Conservation (phyloP, 2,888 invertebrate genomes). For the Cyrtodaria siliqua region DNA sequence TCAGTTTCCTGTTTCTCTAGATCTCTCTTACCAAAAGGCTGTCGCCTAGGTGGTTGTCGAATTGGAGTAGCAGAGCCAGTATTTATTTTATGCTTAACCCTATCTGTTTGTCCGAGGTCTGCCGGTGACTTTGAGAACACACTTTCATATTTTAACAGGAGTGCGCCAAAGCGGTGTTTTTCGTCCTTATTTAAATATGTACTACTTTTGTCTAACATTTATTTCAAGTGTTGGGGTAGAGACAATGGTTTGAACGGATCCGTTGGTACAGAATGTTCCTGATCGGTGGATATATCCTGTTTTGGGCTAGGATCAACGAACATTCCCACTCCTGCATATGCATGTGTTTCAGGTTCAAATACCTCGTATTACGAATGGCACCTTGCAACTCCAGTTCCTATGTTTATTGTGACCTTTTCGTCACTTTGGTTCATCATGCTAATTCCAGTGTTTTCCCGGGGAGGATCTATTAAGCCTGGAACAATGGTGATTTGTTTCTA, state of each 20-base stretch:
- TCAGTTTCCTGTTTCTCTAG: conserved; percentile 27
- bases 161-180: conserved; percentile 1
- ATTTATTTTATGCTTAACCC: conserved; percentile 35
- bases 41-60: conserved; percentile 31
- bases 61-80: conserved; percentile 36
- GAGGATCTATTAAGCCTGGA: conserved; percentile 14
- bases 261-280: background rate
- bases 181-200: conserved; percentile 1
- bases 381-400: too few species aligned
- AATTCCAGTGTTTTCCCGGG: background rate
- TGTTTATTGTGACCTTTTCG: too few species aligned
- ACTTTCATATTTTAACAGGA: conserved; percentile 22
- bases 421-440: conserved; percentile 27
- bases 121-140: conserved; percentile 35
- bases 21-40: conserved; percentile 30
- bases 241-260: background rate
- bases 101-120: conserved; percentile 39
- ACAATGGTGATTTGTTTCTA: background rate
- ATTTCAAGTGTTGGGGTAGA: conserved; percentile 25
- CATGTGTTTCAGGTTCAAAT: too few species aligned
- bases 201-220: conserved; percentile 37
- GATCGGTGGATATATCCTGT: too few species aligned
- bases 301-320: too few species aligned
- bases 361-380: too few species aligned
- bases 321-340: too few species aligned